Conservation (phyloP, 2,888 invertebrate species). For the Acrocera orbiculus region DNA sequence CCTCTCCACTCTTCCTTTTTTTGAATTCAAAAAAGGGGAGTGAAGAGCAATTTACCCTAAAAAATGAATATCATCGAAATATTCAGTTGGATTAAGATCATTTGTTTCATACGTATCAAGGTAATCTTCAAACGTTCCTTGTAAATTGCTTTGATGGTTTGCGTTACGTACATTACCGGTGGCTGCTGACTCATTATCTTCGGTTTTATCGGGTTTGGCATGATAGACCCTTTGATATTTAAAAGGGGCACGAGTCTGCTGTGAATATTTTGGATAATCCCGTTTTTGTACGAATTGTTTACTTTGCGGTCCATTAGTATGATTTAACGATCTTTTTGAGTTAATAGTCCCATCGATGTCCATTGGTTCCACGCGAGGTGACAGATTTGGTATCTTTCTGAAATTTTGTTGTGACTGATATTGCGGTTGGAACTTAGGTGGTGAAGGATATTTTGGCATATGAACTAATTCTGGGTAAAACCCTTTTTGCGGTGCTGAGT, state of each 20-base stretch:
- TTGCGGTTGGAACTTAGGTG: too few species aligned
- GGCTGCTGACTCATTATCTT: background rate
- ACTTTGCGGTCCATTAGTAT: too few species aligned
- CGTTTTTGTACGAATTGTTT: too few species aligned
- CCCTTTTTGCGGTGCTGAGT: background rate
- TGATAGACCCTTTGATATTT: conserved; percentile 4
- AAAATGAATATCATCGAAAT: conserved; percentile 11
- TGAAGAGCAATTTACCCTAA: conserved; percentile 13
- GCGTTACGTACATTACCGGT: background rate
- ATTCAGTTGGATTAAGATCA: too few species aligned
- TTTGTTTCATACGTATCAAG: too few species aligned
- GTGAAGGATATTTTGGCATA: background rate
- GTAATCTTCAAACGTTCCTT: too few species aligned
- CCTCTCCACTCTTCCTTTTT: conserved; percentile 11
- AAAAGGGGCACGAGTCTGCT: too few species aligned
- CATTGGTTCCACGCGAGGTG: too few species aligned
- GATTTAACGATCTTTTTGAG: too few species aligned
- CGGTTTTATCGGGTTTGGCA: background rate
- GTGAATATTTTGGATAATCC: too few species aligned
- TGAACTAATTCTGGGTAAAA: conserved; percentile 2
- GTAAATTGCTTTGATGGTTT: background rate
- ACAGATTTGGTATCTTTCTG: too few species aligned
- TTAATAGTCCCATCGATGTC: too few species aligned
- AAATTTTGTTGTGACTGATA: background rate
- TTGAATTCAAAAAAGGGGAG: conserved; percentile 12